A percentile compares a stretch with the other conserved stretches of the same genome.
These are phyloP conservation scores for Ophion ellenae DNA, from an alignment of 2,888 invertebrate species.

Conservation along the genomic window DNA sequence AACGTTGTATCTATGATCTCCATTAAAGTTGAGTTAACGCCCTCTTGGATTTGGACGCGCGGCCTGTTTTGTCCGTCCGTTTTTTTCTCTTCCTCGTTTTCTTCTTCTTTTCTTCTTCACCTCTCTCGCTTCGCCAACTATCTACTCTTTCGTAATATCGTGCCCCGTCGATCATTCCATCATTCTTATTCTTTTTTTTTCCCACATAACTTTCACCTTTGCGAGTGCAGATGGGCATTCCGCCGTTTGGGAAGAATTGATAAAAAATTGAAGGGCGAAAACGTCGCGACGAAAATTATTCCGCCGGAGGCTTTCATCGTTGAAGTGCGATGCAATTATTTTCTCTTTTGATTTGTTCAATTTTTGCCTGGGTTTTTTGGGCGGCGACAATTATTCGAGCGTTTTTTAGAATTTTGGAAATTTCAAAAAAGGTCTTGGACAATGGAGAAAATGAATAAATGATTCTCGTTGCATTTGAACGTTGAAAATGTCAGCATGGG, in stretches of 20 bases:
- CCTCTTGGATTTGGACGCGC: constrained; percentile 76
- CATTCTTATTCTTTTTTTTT: constrained; percentile 19
- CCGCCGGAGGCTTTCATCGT: too few relatives aligned
- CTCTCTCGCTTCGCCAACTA: constrained; percentile 41
- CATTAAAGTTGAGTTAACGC: constrained; percentile 84
- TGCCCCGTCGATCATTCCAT: constrained; percentile 50
- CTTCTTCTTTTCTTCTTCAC: constrained; percentile 25
- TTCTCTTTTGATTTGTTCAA: too few relatives aligned
- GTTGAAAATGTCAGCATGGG: too few relatives aligned
- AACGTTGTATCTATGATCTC: constrained; percentile 82
- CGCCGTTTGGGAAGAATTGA: not conserved
- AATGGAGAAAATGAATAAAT: too few relatives aligned
- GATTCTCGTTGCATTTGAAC: too few relatives aligned
- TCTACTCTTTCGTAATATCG: constrained; percentile 35
- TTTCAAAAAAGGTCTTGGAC: too few relatives aligned
- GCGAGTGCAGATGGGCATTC: constrained; percentile 46
- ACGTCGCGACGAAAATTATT: too few relatives aligned
- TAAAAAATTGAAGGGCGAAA: too few relatives aligned
- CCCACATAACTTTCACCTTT: not conserved
- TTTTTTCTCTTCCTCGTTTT: constrained; percentile 41
- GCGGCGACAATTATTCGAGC: too few relatives aligned
- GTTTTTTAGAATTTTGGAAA: too few relatives aligned
- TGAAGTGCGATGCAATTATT: too few relatives aligned
- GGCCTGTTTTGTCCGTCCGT: constrained; percentile 54
- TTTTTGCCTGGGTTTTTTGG: too few relatives aligned